These are phyloP conservation scores for Unio pictorum DNA, from an alignment of 2,888 invertebrate species.

Conservation along the genomic window DNA sequence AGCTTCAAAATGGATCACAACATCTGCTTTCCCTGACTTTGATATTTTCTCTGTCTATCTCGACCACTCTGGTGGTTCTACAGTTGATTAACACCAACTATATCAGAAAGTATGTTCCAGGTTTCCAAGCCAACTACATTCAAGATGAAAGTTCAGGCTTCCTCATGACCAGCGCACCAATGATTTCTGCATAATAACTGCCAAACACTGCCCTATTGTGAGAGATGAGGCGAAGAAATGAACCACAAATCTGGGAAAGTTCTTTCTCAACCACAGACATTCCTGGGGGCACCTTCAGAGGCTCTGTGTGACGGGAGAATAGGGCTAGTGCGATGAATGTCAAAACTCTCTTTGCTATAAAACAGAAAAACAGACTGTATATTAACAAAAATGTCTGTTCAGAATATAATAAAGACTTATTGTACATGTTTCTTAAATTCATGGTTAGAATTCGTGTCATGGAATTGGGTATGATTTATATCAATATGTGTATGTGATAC, in stretches of 20 bases:
- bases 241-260: conserved; percentile 69
- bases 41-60: too few relatives aligned
- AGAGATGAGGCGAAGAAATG: conserved; percentile 84
- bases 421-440: too few relatives aligned
- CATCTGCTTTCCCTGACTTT: too few relatives aligned
- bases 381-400: too few relatives aligned
- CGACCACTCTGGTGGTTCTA: too few relatives aligned
- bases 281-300: conserved; percentile 85
- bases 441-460: too few relatives aligned
- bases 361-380: not conserved
- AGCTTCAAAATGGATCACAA: too few relatives aligned
- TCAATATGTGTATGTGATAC: too few relatives aligned
- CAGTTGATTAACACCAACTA: too few relatives aligned
- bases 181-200: conserved; percentile 78
- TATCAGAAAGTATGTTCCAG: too few relatives aligned
- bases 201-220: conserved; percentile 90
- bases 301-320: conserved; percentile 75
- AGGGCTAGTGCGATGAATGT: conserved; percentile 71
- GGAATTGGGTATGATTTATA: too few relatives aligned
- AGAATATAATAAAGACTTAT: too few relatives aligned
- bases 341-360: conserved; percentile 69
- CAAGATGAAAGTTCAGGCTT: conserved; percentile 41
- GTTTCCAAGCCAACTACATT: not conserved
- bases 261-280: conserved; percentile 83
- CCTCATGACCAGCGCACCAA: conserved; percentile 44